Percentiles rank a stretch among this genome's conserved stretches.
Evolutionary conservation across 2,797 vertebrate species (phyloP).

Genomic region (Acanthis flammea): DNA sequence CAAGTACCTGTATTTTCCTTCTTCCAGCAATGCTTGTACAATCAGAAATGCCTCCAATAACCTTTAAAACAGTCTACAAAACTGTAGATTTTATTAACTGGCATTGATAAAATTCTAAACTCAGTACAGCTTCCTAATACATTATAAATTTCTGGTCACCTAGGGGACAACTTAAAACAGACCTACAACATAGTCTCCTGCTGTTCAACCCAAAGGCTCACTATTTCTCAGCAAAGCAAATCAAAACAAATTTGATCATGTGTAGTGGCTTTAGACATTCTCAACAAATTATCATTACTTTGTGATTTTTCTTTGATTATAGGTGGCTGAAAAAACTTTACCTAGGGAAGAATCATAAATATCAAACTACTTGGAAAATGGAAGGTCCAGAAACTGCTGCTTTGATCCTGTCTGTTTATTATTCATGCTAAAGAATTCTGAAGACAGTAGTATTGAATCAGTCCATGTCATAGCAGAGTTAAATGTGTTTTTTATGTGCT

Average conservation of each 20-base stretch:
- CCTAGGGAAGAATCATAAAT: not conserved
- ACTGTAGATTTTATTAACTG: not conserved
- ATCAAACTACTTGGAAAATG: not conserved
- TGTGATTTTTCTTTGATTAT: not conserved
- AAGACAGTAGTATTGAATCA: not conserved
- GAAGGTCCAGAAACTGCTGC: not conserved
- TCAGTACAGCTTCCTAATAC: not conserved
- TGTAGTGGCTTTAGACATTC: not conserved
- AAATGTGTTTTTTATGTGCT: not conserved
- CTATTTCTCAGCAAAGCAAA: not conserved
- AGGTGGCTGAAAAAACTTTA: not conserved
- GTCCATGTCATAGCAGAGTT: not conserved
- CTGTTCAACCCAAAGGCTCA: not conserved
- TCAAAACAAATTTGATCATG: not conserved
- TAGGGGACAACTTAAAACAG: not conserved
- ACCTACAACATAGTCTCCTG: not conserved
- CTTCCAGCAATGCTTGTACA: not conserved
- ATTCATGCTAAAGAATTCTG: not conserved
- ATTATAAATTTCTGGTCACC: not conserved
- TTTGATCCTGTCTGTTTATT: not conserved
- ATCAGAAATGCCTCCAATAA: not conserved
- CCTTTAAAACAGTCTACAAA: not conserved
- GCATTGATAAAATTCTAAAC: not conserved
- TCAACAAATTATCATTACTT: not conserved
- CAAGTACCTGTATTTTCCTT: not conserved